phyloP scores from a whole-genome alignment of 37 sponge, comb jelly and placozoan species.

The Lycopodina hypogea region DNA sequence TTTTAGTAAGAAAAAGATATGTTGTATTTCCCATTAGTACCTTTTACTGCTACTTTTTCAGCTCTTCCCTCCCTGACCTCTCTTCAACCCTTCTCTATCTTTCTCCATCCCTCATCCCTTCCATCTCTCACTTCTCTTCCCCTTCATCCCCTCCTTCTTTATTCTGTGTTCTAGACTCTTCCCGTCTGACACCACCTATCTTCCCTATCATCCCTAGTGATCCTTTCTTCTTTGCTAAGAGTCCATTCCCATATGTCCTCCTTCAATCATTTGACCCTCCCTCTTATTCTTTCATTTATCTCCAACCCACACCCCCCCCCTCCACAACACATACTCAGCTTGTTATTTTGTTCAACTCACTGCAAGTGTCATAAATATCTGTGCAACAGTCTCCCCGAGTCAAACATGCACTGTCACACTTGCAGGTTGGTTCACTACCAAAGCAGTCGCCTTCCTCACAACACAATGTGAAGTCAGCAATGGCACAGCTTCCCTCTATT shows the following conservation, averaged over 20 bases:
- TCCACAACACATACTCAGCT: not conserved
- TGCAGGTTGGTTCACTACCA: constrained; percentile 16
- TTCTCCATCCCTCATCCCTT: not conserved
- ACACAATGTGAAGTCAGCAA: constrained; percentile 39
- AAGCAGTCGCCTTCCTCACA: constrained; percentile 15
- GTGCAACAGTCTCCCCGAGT: constrained; percentile 24
- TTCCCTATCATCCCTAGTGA: not conserved
- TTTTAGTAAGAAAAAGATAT: no score
- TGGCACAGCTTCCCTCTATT: constrained; percentile 15
- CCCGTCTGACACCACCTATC: not conserved
- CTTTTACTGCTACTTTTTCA: no score
- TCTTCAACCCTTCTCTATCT: not conserved
- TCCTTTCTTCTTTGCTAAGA: not conserved
- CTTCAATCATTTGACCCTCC: not conserved
- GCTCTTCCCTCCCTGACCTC: no score
- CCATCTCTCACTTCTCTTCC: not conserved
- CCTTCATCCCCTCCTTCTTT: not conserved
- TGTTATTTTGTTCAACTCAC: not conserved
- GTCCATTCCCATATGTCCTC: not conserved
- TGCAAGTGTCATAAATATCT: constrained; percentile 16
- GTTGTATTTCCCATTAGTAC: no score
- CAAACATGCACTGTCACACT: constrained; percentile 14
- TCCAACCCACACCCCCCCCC: not conserved
- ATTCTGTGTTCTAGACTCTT: not conserved
- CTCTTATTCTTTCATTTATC: not conserved